These are phyloP conservation scores for Patagioenas fasciata DNA, from an alignment of 2,113 vertebrate genomes.

Conservation along the genomic window DNA sequence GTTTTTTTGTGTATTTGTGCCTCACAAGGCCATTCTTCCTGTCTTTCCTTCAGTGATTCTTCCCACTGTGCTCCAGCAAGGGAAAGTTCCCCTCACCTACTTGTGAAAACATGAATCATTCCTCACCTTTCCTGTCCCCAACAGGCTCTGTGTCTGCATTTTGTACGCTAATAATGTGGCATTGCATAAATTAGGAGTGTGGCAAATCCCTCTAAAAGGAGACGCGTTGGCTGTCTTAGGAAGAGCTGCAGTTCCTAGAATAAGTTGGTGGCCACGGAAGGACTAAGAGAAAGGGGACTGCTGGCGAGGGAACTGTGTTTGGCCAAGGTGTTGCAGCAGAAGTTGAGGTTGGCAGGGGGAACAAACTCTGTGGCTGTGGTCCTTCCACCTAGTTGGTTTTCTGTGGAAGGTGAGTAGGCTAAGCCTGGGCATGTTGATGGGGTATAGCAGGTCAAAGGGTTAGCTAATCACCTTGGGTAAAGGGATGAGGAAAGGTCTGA, in stretches of 20 bases:
- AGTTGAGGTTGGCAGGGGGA: background rate
- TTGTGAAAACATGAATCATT: conserved; percentile 63
- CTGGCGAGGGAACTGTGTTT: background rate
- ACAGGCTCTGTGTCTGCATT: conserved; percentile 53
- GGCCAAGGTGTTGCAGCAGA: background rate
- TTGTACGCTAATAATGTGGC: conserved; percentile 56
- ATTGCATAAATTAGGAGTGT: conserved; percentile 60
- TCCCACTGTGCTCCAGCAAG: background rate
- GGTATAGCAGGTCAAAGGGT: conserved; percentile 28
- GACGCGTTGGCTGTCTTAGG: background rate
- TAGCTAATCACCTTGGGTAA: conserved; percentile 26
- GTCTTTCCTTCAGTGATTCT: background rate
- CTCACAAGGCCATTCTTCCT: background rate
- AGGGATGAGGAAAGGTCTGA: background rate
- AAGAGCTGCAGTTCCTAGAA: background rate
- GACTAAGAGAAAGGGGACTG: background rate
- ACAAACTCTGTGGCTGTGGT: background rate
- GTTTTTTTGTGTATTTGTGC: background rate
- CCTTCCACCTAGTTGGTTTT: background rate
- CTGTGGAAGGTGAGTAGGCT: background rate
- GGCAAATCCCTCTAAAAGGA: conserved; percentile 47
- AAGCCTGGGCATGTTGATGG: background rate
- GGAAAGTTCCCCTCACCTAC: conserved; percentile 43
- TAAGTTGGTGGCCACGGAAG: background rate
- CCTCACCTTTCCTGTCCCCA: conserved; percentile 65